phyloP scores from a whole-genome alignment of 2,113 vertebrate genomes.

The Monopterus albus region DNA sequence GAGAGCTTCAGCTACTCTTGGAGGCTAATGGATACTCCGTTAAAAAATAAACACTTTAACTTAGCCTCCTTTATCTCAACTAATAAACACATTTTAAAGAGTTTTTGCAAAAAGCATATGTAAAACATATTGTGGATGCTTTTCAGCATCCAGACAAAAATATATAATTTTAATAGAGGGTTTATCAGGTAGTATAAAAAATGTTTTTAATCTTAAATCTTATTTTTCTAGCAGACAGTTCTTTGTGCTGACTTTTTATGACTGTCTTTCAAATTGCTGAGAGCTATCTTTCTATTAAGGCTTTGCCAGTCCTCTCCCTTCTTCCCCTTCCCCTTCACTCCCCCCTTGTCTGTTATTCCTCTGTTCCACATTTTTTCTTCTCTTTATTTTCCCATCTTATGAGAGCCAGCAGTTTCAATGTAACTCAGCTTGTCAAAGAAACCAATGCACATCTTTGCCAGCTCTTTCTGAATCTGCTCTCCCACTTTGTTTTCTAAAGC shows the following conservation, averaged over 20 bases:
- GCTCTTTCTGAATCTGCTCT: conserved; percentile 12
- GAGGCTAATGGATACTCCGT: no score
- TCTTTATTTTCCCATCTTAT: background rate
- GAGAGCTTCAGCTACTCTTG: no score
- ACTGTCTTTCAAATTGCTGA: background rate
- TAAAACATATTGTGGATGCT: background rate
- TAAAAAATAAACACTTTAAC: no score
- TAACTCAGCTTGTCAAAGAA: conserved; percentile 3
- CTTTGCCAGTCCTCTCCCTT: background rate
- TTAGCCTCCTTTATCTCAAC: no score
- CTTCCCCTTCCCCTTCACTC: background rate
- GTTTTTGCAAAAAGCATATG: background rate
- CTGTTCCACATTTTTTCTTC: background rate
- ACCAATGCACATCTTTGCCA: background rate
- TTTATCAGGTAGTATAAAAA: conserved; percentile 1
- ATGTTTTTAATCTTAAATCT: conserved; percentile 17
- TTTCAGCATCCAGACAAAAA: no score
- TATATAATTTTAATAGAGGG: conserved; percentile 6
- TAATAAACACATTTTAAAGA: no score
- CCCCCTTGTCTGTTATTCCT: background rate
- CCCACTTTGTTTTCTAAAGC: conserved; percentile 3
- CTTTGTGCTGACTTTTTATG: conserved; percentile 4
- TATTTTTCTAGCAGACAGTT: background rate
- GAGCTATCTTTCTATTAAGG: background rate
- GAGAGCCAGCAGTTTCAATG: conserved; percentile 16